Evolutionary conservation across 2,797 vertebrate species (phyloP).

Genomic region (Mionectes olivaceus): DNA sequence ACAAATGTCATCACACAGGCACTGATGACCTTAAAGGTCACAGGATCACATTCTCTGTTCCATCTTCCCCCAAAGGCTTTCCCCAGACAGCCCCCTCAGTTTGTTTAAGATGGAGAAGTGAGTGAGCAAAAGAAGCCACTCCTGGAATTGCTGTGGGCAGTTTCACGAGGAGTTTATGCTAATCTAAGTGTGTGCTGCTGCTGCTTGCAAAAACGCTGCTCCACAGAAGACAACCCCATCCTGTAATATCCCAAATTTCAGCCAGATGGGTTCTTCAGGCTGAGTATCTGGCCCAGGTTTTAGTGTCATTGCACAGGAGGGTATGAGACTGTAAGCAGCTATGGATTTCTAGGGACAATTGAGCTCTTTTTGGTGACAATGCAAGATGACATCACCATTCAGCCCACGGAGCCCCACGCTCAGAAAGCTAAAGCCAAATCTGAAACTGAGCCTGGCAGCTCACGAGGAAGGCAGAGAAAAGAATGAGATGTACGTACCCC

Average conservation of each 20-base stretch:
- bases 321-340: not conserved
- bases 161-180: not conserved
- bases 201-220: not conserved
- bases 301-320: not conserved
- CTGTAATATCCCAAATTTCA: not conserved
- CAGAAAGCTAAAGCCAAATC: not conserved
- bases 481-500: slow-evolving; percentile 17
- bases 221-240: not conserved
- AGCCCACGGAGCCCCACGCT: not conserved
- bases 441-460: not conserved
- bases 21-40: not conserved
- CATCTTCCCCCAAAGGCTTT: not conserved
- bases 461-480: not conserved
- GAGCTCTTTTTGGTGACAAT: not conserved
- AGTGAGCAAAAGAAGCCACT: not conserved
- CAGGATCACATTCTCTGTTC: not conserved
- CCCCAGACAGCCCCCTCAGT: not conserved
- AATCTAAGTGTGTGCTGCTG: not conserved
- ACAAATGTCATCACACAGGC: not conserved
- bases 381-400: not conserved
- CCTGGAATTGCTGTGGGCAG: not conserved
- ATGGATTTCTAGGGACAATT: not conserved
- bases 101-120: not conserved
- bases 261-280: not conserved
- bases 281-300: not conserved